Conservation (phyloP, 2,888 invertebrate genomes). For the Kryphioiulus occultus region DNA sequence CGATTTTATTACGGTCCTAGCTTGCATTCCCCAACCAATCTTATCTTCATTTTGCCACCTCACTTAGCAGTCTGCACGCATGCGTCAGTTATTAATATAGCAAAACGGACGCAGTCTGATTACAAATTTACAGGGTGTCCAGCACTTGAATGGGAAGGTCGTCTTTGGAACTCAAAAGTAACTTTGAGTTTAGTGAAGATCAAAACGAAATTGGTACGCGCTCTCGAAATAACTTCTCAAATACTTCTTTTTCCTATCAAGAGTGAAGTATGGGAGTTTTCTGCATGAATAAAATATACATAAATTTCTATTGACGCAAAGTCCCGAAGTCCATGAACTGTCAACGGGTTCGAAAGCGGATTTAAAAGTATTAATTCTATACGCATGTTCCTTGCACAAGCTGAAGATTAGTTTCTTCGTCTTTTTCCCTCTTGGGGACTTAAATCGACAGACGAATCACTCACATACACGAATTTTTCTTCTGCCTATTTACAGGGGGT, state of each 20-base stretch:
- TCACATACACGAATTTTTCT: not conserved
- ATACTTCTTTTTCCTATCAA: not conserved
- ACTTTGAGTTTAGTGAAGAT: not conserved
- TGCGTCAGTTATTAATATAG: slow-evolving; percentile 17
- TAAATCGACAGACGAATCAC: not conserved
- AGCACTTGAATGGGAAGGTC: too few relatives aligned
- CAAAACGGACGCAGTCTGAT: not conserved
- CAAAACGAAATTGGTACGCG: not conserved
- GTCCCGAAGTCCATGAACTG: not conserved
- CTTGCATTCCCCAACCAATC: slow-evolving; percentile 25
- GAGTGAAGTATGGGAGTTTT: not conserved
- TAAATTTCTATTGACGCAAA: not conserved
- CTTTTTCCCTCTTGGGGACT: not conserved
- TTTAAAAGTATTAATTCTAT: not conserved
- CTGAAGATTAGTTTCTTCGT: slow-evolving; percentile 7
- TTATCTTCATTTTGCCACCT: slow-evolving; percentile 35
- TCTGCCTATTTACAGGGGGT: not conserved
- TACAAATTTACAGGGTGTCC: slow-evolving; percentile 11
- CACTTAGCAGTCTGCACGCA: slow-evolving; percentile 31
- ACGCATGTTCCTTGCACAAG: not conserved
- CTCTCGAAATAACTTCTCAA: not conserved
- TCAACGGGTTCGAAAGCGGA: not conserved
- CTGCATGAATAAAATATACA: not conserved
- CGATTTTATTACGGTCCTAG: not conserved
- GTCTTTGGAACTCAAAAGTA: not conserved